Percentiles rank a stretch among this genome's conserved stretches.
Evolutionary conservation across 2,888 invertebrate genomes (phyloP).

Genomic region (Diaphora mendica): DNA sequence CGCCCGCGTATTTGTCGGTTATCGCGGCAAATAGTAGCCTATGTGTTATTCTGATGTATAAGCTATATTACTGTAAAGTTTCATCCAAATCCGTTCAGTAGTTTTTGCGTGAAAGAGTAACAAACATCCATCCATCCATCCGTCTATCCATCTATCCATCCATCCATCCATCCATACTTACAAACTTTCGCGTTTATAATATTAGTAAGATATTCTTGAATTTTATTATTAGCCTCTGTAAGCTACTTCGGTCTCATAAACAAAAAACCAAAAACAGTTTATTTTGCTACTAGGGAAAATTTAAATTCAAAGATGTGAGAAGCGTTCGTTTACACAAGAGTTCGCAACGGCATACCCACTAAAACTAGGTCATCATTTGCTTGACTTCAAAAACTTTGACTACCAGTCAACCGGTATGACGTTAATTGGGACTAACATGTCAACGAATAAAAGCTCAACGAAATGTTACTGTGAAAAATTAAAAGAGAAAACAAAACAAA

Average conservation of each 20-base stretch:
- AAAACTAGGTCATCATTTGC: not conserved
- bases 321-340: not conserved
- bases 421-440: not conserved
- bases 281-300: not conserved
- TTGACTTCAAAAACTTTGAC: slow-evolving; percentile 6
- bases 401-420: not conserved
- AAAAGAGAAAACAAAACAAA: not conserved
- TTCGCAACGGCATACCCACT: not conserved
- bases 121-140: too few relatives aligned
- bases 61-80: too few relatives aligned
- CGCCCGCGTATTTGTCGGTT: too few relatives aligned
- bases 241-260: not conserved
- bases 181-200: too few relatives aligned
- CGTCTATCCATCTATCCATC: too few relatives aligned
- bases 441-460: not conserved
- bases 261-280: not conserved
- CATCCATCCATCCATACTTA: too few relatives aligned
- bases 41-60: too few relatives aligned
- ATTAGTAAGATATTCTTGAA: not conserved
- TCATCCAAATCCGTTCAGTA: too few relatives aligned
- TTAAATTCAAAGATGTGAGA: not conserved
- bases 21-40: too few relatives aligned
- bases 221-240: not conserved
- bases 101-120: too few relatives aligned
- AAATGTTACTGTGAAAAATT: not conserved